Percentiles rank a stretch among this genome's conserved stretches.
Conservation (phyloP, 1,140 invertebrate species). For the Berghia stephanieae region DNA sequence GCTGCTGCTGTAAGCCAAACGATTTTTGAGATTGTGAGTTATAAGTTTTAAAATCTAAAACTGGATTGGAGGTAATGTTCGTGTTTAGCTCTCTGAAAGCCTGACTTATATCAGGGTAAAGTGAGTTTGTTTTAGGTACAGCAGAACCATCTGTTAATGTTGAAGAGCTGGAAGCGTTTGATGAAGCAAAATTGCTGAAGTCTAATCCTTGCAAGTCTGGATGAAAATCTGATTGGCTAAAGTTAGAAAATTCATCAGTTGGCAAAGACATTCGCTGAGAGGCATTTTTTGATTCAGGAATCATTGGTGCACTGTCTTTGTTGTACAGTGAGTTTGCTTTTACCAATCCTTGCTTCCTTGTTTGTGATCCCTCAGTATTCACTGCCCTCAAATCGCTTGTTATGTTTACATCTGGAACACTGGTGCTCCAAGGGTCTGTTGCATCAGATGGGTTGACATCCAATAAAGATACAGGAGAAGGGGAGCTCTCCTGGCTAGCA, state of each 20-base stretch:
- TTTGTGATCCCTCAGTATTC: background rate
- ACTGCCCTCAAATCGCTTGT: background rate
- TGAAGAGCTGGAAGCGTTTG: background rate
- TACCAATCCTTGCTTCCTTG: background rate
- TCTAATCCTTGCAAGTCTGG: slow-evolving; percentile 52
- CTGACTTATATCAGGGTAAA: slow-evolving; percentile 58
- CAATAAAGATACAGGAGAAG: background rate
- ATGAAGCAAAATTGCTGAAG: slow-evolving; percentile 35
- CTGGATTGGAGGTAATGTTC: no score
- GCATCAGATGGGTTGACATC: background rate
- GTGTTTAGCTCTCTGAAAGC: slow-evolving; percentile 48
- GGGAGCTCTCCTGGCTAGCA: background rate
- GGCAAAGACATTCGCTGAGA: background rate
- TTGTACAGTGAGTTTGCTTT: slow-evolving; percentile 18
- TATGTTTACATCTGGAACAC: background rate
- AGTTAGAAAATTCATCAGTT: no score
- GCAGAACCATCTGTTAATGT: background rate
- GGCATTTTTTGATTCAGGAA: background rate
- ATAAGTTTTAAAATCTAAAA: no score
- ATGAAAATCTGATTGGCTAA: slow-evolving; percentile 32
- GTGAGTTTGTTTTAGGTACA: slow-evolving; percentile 35
- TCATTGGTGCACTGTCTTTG: background rate
- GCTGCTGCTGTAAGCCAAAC: background rate
- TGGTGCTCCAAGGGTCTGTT: background rate
- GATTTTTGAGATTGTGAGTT: no score